Evolutionary conservation across 1,140 invertebrate genomes (phyloP), one percentile per base, ranked within the genome.

Genomic region (Panagrolaimus sp.): DNA sequence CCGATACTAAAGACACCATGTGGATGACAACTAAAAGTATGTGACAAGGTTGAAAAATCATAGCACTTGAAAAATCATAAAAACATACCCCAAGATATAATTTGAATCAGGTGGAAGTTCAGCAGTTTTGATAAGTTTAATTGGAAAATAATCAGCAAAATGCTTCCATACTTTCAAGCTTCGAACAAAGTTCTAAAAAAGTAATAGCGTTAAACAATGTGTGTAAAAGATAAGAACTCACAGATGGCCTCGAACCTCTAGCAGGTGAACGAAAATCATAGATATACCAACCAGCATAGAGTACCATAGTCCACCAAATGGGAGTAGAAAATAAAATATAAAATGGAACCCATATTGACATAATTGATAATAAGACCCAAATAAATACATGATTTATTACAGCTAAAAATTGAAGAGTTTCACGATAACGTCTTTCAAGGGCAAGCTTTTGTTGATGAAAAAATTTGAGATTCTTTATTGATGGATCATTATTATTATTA

Each of bases 21-120:
- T 1, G 93, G 93, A 84, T 92, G 93, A 64, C 88, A 88, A 2
- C 90, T 90, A 70, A 13, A 57, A 57, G 7, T 4, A 38, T 38
- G 20, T 4, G 13, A 20, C 3, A 57, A 11, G 20, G 16, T 4
- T 27, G n/a, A n/a, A 65, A 65, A 7, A 38, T 38, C 31, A 46
- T 1, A 65, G 8, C 3, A 31, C 0, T 86, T 84, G 11, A 87
- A 88, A 92, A 89, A 0, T 91, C 2, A 4, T 38, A 90, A 0
- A 86, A n/a, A n/a, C 88, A 61, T 87, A 88, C 1, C 79, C 82
- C 67, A 84, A 76, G 23, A 86, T 83, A 65, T 86, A 86, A 67
- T 86, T 86, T 67, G 82, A 80, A 23, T 79, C 73, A 9, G 86
- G 84, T 65, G 85, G 75, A 20, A 87, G 73, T 9, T 86, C 84